Percentiles rank a stretch among this genome's conserved stretches.
These are phyloP conservation scores for Cryptotis parvus DNA, from an alignment of 2,113 vertebrate genomes.

Conservation along the genomic window DNA sequence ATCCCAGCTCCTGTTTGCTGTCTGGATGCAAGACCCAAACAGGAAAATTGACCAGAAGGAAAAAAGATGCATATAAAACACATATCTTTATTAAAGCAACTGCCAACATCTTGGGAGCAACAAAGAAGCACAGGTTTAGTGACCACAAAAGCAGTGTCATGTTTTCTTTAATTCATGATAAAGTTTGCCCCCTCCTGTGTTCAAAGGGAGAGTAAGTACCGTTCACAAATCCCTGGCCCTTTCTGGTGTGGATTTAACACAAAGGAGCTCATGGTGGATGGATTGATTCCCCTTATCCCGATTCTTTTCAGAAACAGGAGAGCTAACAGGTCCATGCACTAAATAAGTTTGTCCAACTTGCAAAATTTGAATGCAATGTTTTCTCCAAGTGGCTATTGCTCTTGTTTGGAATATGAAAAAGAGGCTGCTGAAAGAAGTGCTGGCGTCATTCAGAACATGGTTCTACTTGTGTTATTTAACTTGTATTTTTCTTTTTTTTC, in stretches of 20 bases:
- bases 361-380: neutral
- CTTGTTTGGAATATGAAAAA: constrained; percentile 20
- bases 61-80: neutral
- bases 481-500: too few relatives aligned
- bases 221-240: neutral
- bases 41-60: neutral
- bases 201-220: neutral
- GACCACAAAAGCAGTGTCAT: neutral
- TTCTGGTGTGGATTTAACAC: neutral
- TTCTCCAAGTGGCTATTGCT: neutral
- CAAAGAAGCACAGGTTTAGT: neutral
- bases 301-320: neutral
- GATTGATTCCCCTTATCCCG: neutral
- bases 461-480: neutral
- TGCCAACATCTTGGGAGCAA: neutral
- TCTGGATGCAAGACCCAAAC: neutral
- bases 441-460: constrained; percentile 5
- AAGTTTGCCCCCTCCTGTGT: neutral
- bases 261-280: neutral
- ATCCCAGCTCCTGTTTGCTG: neutral
- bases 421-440: constrained; percentile 32
- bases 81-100: neutral
- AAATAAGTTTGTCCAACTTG: neutral
- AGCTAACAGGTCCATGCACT: neutral
- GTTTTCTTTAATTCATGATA: neutral